Evolutionary conservation across 2,797 vertebrate genomes (phyloP), one percentile per base, ranked within the genome.

Genomic region (Percopsis omiscomaycus): DNA sequence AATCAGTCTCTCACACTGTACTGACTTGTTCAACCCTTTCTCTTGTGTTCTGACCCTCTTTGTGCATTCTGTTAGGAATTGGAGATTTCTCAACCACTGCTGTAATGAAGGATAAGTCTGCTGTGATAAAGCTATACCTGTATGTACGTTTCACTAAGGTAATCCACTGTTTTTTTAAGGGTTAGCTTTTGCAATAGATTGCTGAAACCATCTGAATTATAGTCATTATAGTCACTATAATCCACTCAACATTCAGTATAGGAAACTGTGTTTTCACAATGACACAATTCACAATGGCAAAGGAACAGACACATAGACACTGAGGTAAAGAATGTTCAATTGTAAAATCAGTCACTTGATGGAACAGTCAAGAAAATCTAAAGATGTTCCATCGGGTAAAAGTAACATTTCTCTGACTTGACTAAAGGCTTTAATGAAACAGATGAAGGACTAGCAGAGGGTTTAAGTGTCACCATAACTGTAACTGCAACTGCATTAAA

Each of bases 271-370:
- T 69, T 22, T 53, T 47, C n/a, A 58, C 30, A 52, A 73, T 45
- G 5, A 5, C 44, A 45, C 11, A 77, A 69, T 55, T 70, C 45
- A 81, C 63, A 64, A 77, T 88, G 82, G 75, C 67, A 42, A 68
- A 76, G 51, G 69, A 60, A 78, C 66, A 76, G 64, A 68, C 55
- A 46, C 64, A 48, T 42, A 75, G 66, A 69, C 61, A 16, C 16
- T 63, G 53, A 16, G 59, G 79, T 51, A 73, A 29, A 57, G 70
- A 70, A 71, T 62, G 55, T 74, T 64, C 80, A 74, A 60, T 79
- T 76, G 67, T 84, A 46, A 78, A 81, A 82, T 79, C 80, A 58
- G 78, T 85, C 46, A 86, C 86, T 77, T 87, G 71, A 91, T 11
- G 27, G 15, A 63, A 16, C 14, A 59, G 68, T 49, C 73, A 67